A percentile compares a stretch with the other conserved stretches of the same genome.
Evolutionary conservation across 2,888 invertebrate species (phyloP).

Genomic region (Tipula confusa): DNA sequence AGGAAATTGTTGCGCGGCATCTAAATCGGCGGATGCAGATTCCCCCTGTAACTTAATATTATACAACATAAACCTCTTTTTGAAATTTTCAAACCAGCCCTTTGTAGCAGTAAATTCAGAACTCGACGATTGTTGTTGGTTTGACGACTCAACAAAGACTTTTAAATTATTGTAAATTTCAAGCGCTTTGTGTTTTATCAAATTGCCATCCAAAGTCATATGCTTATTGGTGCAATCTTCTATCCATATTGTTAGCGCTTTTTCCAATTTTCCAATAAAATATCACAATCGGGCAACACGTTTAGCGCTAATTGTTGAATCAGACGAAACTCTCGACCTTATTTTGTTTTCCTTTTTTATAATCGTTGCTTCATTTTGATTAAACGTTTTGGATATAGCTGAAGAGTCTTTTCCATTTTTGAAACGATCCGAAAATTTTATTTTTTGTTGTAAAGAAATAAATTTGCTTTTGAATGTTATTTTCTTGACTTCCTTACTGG

Average conservation of each 20-base stretch:
- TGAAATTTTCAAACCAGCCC: constrained; percentile 36
- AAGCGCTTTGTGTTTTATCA: constrained; percentile 37
- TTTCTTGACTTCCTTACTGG: no score
- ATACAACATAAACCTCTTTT: constrained; percentile 35
- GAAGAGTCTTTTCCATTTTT: constrained; percentile 33
- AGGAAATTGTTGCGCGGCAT: constrained; percentile 35
- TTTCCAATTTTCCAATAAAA: no score
- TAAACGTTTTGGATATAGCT: constrained; percentile 37
- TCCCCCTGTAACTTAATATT: constrained; percentile 36
- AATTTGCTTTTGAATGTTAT: no score
- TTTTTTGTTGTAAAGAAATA: no score
- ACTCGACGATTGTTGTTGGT: constrained; percentile 33
- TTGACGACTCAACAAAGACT: constrained; percentile 35
- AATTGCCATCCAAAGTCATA: constrained; percentile 36
- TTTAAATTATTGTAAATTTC: constrained; percentile 37
- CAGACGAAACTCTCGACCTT: constrained; percentile 35
- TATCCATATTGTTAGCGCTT: no score
- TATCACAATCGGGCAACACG: constrained; percentile 34
- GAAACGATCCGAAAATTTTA: no score
- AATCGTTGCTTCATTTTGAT: no score
- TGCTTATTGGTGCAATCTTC: constrained; percentile 36
- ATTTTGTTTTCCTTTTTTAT: no score
- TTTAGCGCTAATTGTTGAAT: constrained; percentile 35
- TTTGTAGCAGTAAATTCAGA: no score
- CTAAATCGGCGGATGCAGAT: constrained; percentile 35